Evolutionary conservation across 2,888 invertebrate genomes (phyloP).

Genomic region (Netelia inedita): DNA sequence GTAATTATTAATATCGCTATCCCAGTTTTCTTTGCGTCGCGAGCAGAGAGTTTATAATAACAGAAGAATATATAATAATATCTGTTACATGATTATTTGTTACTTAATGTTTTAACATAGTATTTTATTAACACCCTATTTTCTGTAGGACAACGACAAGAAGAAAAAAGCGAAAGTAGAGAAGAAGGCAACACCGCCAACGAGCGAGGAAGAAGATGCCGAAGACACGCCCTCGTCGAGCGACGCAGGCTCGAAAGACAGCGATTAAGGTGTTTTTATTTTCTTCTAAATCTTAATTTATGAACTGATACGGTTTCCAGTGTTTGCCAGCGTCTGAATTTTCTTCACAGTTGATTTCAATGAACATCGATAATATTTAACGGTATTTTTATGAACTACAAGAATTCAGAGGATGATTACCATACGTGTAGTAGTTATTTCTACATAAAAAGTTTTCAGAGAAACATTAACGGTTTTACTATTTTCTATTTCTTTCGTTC

Average conservation of each 20-base stretch:
- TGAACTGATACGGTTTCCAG: constrained; percentile 26
- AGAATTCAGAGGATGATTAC: constrained; percentile 52
- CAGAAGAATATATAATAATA: too few species aligned
- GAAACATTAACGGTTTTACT: neutral
- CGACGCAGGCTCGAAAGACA: constrained; percentile 82
- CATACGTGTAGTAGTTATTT: constrained; percentile 16
- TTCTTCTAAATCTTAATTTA: constrained; percentile 46
- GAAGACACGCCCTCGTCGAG: constrained; percentile 85
- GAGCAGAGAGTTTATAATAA: neutral
- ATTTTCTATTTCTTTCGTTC: neutral
- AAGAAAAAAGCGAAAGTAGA: constrained; percentile 85
- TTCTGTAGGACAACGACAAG: constrained; percentile 77
- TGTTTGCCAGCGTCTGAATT: neutral
- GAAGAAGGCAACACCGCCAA: constrained; percentile 86
- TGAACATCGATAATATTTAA: neutral
- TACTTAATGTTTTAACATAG: constrained; percentile 61
- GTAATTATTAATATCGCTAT: neutral
- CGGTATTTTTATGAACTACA: constrained; percentile 15
- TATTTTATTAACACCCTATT: neutral
- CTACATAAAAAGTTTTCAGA: constrained; percentile 26
- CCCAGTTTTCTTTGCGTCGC: neutral
- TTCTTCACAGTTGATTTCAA: neutral
- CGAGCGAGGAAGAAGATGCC: constrained; percentile 88
- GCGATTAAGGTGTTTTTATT: constrained; percentile 73
- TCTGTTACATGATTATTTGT: neutral